Evolutionary conservation across 2,113 vertebrate species (phyloP).

Genomic region (Nerophis lumbriciformis): DNA sequence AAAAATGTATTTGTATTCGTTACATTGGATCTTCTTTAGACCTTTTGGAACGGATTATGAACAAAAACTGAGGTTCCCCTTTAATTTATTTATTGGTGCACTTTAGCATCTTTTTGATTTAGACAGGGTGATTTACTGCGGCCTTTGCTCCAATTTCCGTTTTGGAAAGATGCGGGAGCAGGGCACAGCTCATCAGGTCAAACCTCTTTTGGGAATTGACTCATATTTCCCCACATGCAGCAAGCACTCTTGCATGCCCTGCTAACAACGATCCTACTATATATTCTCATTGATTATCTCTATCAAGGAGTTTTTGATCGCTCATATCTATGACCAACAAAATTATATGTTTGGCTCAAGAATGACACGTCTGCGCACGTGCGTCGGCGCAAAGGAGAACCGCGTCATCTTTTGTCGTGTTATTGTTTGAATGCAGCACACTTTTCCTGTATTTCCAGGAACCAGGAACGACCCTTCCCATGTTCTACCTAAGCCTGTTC

Average conservation of each 20-base stretch:
- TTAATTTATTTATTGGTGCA: constrained; percentile 23
- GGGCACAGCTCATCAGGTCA: constrained; percentile 38
- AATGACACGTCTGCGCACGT: constrained; percentile 9
- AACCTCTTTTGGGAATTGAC: constrained; percentile 31
- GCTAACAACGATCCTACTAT: constrained; percentile 1
- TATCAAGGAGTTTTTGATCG: no score
- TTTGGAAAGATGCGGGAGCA: constrained; percentile 45
- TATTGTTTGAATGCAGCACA: constrained; percentile 42
- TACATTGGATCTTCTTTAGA: no score
- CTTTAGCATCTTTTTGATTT: constrained; percentile 46
- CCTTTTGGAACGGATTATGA: no score
- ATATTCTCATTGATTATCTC: no score
- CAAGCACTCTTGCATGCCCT: constrained; percentile 6
- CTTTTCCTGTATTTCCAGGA: constrained; percentile 63
- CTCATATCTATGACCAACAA: no score
- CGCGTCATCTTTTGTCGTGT: constrained; percentile 44
- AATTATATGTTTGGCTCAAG: no score
- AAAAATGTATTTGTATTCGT: no score
- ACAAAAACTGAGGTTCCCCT: no score
- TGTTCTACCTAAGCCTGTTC: constrained; percentile 41
- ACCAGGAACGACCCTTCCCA: constrained; percentile 41
- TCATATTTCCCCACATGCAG: constrained; percentile 31
- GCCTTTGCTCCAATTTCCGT: constrained; percentile 47
- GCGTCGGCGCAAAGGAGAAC: constrained; percentile 25
- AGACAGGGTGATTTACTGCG: constrained; percentile 27